Percentiles rank a stretch among this genome's conserved stretches.
phyloP scores from a whole-genome alignment of 2,113 vertebrate genomes.

The Petrocephalus microphthalmus region DNA sequence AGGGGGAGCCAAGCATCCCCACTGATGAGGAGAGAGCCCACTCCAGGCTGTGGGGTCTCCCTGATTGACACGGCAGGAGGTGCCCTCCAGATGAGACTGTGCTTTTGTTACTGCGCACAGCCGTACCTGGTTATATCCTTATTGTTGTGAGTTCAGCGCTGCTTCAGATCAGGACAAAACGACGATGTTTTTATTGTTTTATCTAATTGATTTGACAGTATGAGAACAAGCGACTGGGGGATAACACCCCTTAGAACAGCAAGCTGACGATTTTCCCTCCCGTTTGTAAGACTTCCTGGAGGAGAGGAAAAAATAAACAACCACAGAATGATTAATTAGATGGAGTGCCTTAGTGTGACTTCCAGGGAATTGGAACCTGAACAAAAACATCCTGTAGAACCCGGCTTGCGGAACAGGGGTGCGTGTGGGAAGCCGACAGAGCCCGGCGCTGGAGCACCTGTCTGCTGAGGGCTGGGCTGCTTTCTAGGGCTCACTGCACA shows the following conservation, averaged over 20 bases:
- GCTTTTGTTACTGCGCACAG: background rate
- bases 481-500: background rate
- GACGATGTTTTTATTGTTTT: background rate
- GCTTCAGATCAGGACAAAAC: background rate
- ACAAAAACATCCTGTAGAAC: background rate
- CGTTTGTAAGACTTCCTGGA: background rate
- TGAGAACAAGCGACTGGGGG: background rate
- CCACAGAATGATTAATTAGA: slow-evolving; percentile 2
- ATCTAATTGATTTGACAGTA: background rate
- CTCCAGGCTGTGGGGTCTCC: background rate
- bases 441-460: background rate
- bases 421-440: background rate
- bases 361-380: background rate
- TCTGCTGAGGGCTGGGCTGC: background rate
- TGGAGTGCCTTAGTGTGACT: background rate
- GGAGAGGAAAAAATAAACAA: background rate
- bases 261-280: background rate
- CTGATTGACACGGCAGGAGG: background rate
- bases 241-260: background rate
- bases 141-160: background rate
- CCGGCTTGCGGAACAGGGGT: background rate
- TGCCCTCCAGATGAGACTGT: background rate
- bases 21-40: background rate
- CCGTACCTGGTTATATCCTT: background rate
- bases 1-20: background rate